These are phyloP conservation scores for Hippocampus kuda DNA, from an alignment of 2,797 vertebrate genomes.

Conservation along the genomic window DNA sequence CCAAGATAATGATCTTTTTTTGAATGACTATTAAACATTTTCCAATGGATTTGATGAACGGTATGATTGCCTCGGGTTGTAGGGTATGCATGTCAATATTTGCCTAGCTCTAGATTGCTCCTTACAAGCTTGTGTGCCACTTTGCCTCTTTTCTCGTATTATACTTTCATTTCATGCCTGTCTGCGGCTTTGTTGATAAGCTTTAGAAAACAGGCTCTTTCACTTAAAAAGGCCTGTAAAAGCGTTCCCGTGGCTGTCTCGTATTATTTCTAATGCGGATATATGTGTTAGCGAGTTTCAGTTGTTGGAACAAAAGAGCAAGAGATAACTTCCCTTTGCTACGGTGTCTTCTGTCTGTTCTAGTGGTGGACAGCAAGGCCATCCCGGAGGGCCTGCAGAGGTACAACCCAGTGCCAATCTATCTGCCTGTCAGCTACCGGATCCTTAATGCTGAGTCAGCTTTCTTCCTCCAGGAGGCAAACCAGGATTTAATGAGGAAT, in stretches of 20 bases:
- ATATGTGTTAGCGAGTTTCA: background rate
- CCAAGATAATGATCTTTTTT: slow-evolving; percentile 42
- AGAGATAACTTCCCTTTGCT: slow-evolving; percentile 9
- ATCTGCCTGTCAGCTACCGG: slow-evolving; percentile 84
- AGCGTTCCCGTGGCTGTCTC: background rate
- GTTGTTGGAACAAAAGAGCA: slow-evolving; percentile 10
- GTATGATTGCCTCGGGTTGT: slow-evolving; percentile 38
- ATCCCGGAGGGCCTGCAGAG: slow-evolving; percentile 72
- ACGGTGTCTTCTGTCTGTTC: slow-evolving; percentile 30
- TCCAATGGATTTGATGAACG: slow-evolving; percentile 26
- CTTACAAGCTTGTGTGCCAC: slow-evolving; percentile 22
- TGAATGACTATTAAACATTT: slow-evolving; percentile 50
- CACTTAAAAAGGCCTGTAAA: slow-evolving; percentile 1
- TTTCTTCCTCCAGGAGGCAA: slow-evolving; percentile 84
- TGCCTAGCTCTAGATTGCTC: slow-evolving; percentile 25
- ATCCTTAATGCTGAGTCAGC: slow-evolving; percentile 74
- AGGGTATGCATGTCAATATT: slow-evolving; percentile 44
- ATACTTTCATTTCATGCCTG: slow-evolving; percentile 30
- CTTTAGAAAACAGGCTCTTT: slow-evolving; percentile 16
- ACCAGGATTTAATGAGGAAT: slow-evolving; percentile 82
- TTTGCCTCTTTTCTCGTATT: slow-evolving; percentile 19
- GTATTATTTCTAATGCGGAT: background rate
- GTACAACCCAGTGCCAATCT: slow-evolving; percentile 75
- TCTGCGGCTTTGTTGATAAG: slow-evolving; percentile 17
- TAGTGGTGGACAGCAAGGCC: slow-evolving; percentile 73